phyloP scores from a whole-genome alignment of 1,140 invertebrate species.

The Diorhabda elongata region DNA sequence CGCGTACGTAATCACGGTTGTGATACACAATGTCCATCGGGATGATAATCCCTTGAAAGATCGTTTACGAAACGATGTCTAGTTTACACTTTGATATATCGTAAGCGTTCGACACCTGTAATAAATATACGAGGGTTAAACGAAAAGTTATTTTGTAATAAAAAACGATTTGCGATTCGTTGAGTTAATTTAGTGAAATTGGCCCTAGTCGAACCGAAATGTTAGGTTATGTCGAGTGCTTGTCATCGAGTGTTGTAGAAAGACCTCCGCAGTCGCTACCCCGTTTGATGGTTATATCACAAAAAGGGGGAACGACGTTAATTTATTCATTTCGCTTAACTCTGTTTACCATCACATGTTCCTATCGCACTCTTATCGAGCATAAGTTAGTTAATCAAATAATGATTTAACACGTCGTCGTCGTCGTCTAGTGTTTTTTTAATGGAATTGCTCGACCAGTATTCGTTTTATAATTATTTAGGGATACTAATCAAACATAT shows the following conservation, averaged over 20 bases:
- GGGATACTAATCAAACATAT: no score
- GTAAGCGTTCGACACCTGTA: no score
- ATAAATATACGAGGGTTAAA: no score
- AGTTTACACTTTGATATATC: no score
- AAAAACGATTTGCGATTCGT: no score
- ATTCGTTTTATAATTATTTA: no score
- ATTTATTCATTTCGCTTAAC: slow-evolving; percentile 3
- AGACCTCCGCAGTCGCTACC: neutral
- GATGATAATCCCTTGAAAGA: neutral
- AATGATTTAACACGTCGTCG: neutral
- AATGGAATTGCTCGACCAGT: no score
- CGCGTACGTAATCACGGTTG: neutral
- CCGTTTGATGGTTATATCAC: neutral
- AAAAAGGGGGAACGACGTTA: neutral
- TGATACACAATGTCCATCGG: neutral
- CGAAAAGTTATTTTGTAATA: no score
- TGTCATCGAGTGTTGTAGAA: neutral
- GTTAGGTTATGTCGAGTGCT: neutral
- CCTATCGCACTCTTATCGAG: neutral
- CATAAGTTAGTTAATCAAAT: neutral
- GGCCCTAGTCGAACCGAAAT: neutral
- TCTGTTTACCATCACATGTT: slow-evolving; percentile 2
- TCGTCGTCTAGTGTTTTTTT: neutral
- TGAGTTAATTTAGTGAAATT: no score
- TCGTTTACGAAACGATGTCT: neutral